phyloP scores from a whole-genome alignment of 2,113 vertebrate species.

The Pseudolaguvia tuberculata region DNA sequence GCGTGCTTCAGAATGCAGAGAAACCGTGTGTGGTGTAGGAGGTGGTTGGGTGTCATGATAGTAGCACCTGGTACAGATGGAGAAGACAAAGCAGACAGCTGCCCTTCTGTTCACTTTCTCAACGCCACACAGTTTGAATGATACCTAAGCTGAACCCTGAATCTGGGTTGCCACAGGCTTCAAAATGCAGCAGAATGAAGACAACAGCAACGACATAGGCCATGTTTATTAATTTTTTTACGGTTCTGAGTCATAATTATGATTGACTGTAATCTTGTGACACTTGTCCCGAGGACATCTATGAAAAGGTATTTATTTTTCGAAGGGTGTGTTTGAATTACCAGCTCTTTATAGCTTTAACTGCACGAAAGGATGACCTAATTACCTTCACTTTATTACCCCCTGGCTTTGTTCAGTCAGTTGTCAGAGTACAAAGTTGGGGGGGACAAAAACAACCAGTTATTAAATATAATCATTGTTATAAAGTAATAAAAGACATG shows the following conservation, averaged over 20 bases:
- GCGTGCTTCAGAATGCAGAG: not conserved
- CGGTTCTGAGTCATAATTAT: not conserved
- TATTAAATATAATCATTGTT: not conserved
- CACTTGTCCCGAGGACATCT: not conserved
- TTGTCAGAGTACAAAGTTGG: not conserved
- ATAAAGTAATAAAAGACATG: too few relatives aligned
- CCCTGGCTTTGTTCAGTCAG: not conserved
- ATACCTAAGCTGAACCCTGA: not conserved
- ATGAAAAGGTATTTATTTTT: not conserved
- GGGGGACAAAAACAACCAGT: not conserved
- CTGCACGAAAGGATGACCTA: not conserved
- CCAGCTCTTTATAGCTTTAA: not conserved
- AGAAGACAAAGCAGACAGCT: not conserved
- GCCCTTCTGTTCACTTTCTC: not conserved
- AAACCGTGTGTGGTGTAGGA: not conserved
- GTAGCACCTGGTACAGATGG: not conserved
- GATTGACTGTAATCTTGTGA: not conserved
- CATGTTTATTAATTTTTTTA: not conserved
- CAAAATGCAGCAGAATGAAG: not conserved
- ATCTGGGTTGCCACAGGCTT: not conserved
- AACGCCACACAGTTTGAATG: not conserved
- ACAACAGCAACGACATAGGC: too few relatives aligned
- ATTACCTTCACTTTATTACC: not conserved
- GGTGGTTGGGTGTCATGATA: not conserved
- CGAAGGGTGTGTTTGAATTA: not conserved